Percentiles rank a stretch among this genome's conserved stretches.
Conservation (phyloP, 2,888 invertebrate species). For the Mimas tiliae region DNA sequence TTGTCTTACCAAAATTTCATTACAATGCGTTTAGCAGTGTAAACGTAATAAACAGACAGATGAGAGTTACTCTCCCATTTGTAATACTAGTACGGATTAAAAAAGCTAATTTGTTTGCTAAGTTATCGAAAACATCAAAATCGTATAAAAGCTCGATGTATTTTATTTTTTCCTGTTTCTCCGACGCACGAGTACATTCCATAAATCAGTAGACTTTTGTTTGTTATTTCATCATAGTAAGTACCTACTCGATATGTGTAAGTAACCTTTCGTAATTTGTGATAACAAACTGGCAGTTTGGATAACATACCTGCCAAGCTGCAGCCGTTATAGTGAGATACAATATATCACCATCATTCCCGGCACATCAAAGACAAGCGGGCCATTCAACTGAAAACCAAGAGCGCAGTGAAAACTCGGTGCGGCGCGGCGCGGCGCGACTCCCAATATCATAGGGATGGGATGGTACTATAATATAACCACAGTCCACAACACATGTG, state of each 20-base stretch:
- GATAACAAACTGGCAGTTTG: not conserved
- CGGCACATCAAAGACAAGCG: conserved; percentile 70
- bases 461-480: not conserved
- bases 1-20: too few relatives aligned
- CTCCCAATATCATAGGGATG: not conserved
- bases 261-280: not conserved
- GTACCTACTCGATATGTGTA: not conserved
- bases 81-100: too few relatives aligned
- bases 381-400: conserved; percentile 70
- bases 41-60: too few relatives aligned
- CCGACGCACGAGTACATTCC: not conserved
- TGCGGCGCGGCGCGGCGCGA: not conserved
- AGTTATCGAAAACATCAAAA: too few relatives aligned
- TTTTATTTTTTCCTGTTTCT: too few relatives aligned
- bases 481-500: not conserved
- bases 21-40: too few relatives aligned
- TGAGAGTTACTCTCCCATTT: too few relatives aligned
- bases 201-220: not conserved
- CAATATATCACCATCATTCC: conserved; percentile 68
- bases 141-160: too few relatives aligned
- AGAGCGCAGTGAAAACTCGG: conserved; percentile 36
- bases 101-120: too few relatives aligned
- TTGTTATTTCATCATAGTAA: not conserved
- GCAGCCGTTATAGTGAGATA: conserved; percentile 56
- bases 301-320: conserved; percentile 56